Conservation (phyloP, 2,113 vertebrate species). For the Phaethon lepturus region DNA sequence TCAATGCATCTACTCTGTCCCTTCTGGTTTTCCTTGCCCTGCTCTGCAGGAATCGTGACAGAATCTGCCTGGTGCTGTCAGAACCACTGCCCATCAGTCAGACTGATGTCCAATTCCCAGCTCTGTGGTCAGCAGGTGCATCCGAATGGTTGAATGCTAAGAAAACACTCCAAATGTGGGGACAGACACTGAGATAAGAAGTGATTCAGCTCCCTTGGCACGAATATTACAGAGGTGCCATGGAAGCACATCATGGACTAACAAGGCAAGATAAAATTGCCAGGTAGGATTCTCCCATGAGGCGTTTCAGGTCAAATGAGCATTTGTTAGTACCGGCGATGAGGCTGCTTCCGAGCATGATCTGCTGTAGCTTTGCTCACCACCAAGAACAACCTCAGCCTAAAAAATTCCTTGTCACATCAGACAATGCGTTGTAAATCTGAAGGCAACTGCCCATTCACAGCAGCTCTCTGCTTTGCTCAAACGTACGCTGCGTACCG, state of each 20-base stretch:
- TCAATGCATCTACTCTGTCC: accelerated
- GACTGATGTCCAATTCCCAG: not conserved
- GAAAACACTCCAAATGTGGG: not conserved
- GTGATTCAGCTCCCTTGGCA: not conserved
- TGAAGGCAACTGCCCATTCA: not conserved
- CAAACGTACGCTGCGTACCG: accelerated
- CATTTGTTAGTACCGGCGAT: not conserved
- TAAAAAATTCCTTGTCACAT: not conserved
- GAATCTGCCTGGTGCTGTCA: not conserved
- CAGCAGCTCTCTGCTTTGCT: not conserved
- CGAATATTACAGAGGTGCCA: not conserved
- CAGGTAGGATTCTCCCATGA: not conserved
- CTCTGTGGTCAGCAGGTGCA: not conserved
- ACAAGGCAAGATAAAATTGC: not conserved
- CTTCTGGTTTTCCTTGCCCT: not conserved
- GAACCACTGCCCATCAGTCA: not conserved
- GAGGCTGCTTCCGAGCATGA: not conserved
- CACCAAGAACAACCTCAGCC: not conserved
- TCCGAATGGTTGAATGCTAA: not conserved
- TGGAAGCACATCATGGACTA: not conserved
- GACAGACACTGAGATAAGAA: not conserved
- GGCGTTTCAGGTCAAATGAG: not conserved
- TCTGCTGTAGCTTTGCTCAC: not conserved
- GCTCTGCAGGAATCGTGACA: not conserved
- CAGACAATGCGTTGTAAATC: accelerated